Percentiles rank a stretch among this genome's conserved stretches.
Conservation (phyloP, 2,113 vertebrate species). For the Raphicerus campestris region DNA sequence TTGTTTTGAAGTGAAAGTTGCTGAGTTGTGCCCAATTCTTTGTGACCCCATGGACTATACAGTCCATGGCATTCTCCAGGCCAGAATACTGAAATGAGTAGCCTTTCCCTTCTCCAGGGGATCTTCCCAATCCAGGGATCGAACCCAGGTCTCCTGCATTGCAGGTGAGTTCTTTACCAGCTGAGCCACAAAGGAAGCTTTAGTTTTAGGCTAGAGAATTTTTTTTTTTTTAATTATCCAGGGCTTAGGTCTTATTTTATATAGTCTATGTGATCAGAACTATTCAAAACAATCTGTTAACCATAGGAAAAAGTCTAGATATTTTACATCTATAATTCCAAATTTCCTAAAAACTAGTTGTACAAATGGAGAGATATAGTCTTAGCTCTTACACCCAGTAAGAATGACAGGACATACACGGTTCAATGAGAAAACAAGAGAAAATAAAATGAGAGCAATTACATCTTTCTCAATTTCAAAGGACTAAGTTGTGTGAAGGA, state of each 20-base stretch:
- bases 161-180: background rate
- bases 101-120: background rate
- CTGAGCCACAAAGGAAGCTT: background rate
- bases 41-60: background rate
- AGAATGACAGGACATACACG: background rate
- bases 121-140: background rate
- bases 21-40: background rate
- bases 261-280: background rate
- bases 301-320: background rate
- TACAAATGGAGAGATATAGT: background rate
- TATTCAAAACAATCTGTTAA: background rate
- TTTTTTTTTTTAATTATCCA: background rate
- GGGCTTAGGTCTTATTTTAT: background rate
- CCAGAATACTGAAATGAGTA: background rate
- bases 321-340: background rate
- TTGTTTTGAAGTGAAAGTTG: background rate
- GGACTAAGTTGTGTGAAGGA: background rate
- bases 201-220: background rate
- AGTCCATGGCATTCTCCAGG: background rate
- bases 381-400: fast-evolving
- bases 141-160: background rate
- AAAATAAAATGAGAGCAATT: background rate
- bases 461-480: background rate
- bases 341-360: background rate
- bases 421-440: background rate